Evolutionary conservation across 1,140 invertebrate genomes (phyloP).

Genomic region (Lethocerus indicus): DNA sequence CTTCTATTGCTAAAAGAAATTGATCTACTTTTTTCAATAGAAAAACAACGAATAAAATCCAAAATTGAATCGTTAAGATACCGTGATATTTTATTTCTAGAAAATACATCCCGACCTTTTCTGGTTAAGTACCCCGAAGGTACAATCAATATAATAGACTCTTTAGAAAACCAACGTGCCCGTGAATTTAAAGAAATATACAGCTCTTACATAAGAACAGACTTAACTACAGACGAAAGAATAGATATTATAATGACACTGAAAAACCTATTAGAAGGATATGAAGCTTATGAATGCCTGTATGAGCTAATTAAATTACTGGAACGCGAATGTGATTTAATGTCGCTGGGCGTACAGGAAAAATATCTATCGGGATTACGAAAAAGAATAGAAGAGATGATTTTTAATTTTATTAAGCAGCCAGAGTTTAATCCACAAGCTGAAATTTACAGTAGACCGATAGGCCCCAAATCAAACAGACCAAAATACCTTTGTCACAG

Average conservation of each 20-base stretch:
- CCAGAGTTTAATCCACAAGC: neutral
- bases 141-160: neutral
- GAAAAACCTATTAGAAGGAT: neutral
- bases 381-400: neutral
- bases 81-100: neutral
- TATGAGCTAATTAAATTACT: neutral
- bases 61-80: neutral
- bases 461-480: neutral
- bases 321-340: neutral
- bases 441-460: neutral
- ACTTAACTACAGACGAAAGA: neutral
- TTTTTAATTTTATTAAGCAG: neutral
- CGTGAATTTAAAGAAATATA: constrained; percentile 1
- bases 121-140: neutral
- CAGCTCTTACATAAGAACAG: neutral
- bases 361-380: neutral
- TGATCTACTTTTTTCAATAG: neutral
- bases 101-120: neutral
- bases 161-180: neutral
- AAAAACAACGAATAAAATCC: constrained; percentile 2
- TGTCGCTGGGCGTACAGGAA: neutral
- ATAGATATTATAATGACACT: neutral
- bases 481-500: neutral
- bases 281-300: neutral
- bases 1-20: neutral